phyloP scores from a whole-genome alignment of 1,140 invertebrate species.

The Palaemon carinicauda region DNA sequence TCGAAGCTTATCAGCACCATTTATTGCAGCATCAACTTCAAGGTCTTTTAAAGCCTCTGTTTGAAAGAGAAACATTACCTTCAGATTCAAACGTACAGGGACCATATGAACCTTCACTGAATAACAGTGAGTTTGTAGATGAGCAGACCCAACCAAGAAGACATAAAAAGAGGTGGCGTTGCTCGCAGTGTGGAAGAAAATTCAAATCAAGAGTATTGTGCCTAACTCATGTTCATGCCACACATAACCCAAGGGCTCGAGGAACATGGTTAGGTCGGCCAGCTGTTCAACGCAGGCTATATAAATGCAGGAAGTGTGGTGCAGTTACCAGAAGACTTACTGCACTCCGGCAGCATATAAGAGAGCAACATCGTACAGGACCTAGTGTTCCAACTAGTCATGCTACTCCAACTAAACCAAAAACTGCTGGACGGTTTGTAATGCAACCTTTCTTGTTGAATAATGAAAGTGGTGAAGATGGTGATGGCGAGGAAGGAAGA shows the following conservation, averaged over 20 bases:
- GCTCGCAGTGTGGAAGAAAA: conserved; percentile 66
- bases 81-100: neutral
- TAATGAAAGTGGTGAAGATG: conserved; percentile 43
- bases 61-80: conserved; percentile 30
- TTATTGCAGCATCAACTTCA: conserved; percentile 71
- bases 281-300: conserved; percentile 53
- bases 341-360: conserved; percentile 74
- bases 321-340: conserved; percentile 72
- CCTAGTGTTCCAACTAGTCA: conserved; percentile 62
- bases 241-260: conserved; percentile 61
- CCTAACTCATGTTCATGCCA: conserved; percentile 64
- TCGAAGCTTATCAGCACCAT: conserved; percentile 72
- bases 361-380: conserved; percentile 63
- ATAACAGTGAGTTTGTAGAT: neutral
- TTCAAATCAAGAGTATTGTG: conserved; percentile 65
- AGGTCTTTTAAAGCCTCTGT: conserved; percentile 64
- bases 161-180: conserved; percentile 61
- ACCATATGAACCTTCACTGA: neutral
- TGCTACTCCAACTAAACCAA: conserved; percentile 63
- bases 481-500: neutral
- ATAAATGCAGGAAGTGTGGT: conserved; percentile 75
- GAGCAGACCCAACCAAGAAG: neutral
- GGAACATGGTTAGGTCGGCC: conserved; percentile 27
- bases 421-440: conserved; percentile 67
- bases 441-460: conserved; percentile 89